Evolutionary conservation across 2,797 vertebrate species (phyloP).

Genomic region (Huso huso): DNA sequence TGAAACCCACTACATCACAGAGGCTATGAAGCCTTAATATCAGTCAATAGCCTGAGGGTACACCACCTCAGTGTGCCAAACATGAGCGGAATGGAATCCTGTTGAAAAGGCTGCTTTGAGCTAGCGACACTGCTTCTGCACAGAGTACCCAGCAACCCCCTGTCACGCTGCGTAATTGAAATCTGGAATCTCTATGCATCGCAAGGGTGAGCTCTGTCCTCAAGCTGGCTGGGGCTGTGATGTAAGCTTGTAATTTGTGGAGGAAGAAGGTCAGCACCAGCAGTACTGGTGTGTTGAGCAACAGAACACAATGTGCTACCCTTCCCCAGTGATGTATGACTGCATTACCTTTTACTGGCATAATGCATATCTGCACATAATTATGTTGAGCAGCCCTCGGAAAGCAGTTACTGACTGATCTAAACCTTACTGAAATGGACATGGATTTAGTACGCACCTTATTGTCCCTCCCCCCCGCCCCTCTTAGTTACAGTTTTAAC

Average conservation of each 20-base stretch:
- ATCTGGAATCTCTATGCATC: background rate
- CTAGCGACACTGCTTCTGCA: background rate
- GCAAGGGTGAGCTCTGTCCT: conserved; percentile 2
- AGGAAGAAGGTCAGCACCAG: background rate
- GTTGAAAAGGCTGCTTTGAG: too few species aligned
- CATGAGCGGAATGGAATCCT: too few species aligned
- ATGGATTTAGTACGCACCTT: too few species aligned
- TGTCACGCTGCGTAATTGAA: background rate
- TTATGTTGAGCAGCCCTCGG: background rate
- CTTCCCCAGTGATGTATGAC: background rate
- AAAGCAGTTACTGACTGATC: background rate
- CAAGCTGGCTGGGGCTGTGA: background rate
- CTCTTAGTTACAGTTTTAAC: too few species aligned
- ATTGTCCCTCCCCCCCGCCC: too few species aligned
- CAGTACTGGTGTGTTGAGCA: background rate
- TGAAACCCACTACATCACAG: too few species aligned
- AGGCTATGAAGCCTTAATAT: too few species aligned
- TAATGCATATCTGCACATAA: conserved; percentile 8
- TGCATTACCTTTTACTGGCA: conserved; percentile 8
- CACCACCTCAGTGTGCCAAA: too few species aligned
- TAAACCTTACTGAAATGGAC: too few species aligned
- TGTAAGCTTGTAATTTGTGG: background rate
- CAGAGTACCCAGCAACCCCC: background rate
- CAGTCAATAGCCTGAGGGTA: too few species aligned
- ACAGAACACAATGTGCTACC: background rate